A percentile compares a stretch with the other conserved stretches of the same genome.
Evolutionary conservation across 2,888 invertebrate species (phyloP).

Genomic region (Cryptus armator): DNA sequence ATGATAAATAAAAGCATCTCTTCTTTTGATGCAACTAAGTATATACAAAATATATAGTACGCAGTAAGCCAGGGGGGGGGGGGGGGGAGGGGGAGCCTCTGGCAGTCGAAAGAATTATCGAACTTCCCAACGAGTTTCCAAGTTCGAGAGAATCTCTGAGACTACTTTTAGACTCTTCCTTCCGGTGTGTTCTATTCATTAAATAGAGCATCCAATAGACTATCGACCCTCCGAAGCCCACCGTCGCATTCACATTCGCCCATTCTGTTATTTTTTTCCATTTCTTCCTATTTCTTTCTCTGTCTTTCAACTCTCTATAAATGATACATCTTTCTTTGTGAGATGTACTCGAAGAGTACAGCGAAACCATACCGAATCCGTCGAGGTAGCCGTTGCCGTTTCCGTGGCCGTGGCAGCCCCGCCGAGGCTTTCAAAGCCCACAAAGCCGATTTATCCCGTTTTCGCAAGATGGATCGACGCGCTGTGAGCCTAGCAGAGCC

Average conservation of each 20-base stretch:
- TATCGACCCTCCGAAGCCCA: conserved; percentile 46
- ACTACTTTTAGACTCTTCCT: conserved; percentile 47
- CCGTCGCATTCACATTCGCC: neutral
- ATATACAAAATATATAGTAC: conserved; percentile 13
- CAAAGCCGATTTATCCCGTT: conserved; percentile 70
- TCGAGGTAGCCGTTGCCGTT: conserved; percentile 43
- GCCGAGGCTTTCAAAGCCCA: conserved; percentile 67
- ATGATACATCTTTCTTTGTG: conserved; percentile 60
- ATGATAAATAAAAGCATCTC: conserved; percentile 55
- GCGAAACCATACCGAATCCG: conserved; percentile 59
- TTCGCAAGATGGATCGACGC: conserved; percentile 71
- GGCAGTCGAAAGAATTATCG: conserved; percentile 63
- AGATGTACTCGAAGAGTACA: conserved; percentile 44
- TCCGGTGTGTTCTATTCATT: conserved; percentile 51
- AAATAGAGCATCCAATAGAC: conserved; percentile 55
- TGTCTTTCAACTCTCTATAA: conserved; percentile 55
- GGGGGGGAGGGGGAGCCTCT: conserved; percentile 4
- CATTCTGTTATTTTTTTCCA: neutral
- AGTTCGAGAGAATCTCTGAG: conserved; percentile 44
- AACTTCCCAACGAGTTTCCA: conserved; percentile 65
- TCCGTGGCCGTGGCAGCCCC: conserved; percentile 32
- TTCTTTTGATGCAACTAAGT: conserved; percentile 49
- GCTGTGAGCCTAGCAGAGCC: conserved; percentile 48
- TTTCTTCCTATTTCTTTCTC: conserved; percentile 5
- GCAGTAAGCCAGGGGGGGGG: conserved; percentile 14